Evolutionary conservation across 2,888 invertebrate genomes (phyloP), one percentile per base, ranked within the genome.

Genomic region (Willowsia nigromaculata): DNA sequence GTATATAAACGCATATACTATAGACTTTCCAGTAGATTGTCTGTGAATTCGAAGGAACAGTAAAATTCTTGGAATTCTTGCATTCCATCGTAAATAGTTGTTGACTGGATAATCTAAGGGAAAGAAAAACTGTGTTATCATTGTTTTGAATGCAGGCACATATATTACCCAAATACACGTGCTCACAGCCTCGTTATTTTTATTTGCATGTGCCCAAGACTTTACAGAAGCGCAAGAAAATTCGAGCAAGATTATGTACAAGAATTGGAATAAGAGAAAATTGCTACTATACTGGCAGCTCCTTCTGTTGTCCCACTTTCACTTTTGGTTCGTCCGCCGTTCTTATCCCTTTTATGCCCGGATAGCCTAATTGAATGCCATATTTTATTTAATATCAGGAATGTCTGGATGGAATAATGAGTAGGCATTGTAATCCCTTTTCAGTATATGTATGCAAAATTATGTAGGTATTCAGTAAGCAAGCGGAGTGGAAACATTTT

Each of bases 371-470:
- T 71, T 71, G 71, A 71, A 71, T 71, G 22, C 43, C 71, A 71
- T 71, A 71, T 71, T 71, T 71, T 71, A 71, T 37, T 71, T 71
- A 71, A 71, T 71, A 71, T 71, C 71, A 1, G 43, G 18, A 71
- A 71, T 71, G 71, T 71, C 40, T 71, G 22, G 40, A 71, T 71
- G 22, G 40, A 71, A 71, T 71, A 71, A 71, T 71, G 71, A 71
- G 40, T 22, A 71, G 71, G 9, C 71, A 71, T 71, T 71, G 40
- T 71, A 71, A 71, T 71, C 71, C 71, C 13, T 2, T 37, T 37
- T 68, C 37, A 37, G 33, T 40, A 71, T 71, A 71, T 71, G 71
- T 71, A 71, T 71, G 71, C 40, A 71, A 71, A 71, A 71, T 71
- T 71, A 71, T 71, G 40, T 40, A 40, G 40, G 22, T 37, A 71